Percentiles rank a stretch among this genome's conserved stretches.
Evolutionary conservation across 2,113 vertebrate species (phyloP).

Genomic region (Python bivittatus): DNA sequence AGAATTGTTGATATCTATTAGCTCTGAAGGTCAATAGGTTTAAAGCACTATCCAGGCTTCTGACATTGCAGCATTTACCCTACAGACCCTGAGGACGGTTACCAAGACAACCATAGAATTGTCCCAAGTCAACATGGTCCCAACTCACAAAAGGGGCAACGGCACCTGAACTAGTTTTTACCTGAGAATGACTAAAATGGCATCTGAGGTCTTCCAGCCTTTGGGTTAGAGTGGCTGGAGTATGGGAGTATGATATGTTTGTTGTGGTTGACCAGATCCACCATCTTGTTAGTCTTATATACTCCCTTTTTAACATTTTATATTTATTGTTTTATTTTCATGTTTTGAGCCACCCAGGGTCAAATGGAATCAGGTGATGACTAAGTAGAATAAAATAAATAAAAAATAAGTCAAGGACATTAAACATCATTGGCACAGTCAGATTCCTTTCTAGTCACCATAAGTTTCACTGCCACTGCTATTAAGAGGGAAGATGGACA

Average conservation of each 20-base stretch:
- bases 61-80: too few species aligned
- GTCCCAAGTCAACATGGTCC: too few species aligned
- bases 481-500: neutral
- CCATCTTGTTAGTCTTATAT: too few species aligned
- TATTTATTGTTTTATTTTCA: neutral
- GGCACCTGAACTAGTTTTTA: too few species aligned
- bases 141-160: too few species aligned
- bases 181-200: too few species aligned
- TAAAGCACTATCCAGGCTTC: neutral
- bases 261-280: too few species aligned
- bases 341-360: neutral
- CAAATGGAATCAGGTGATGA: neutral
- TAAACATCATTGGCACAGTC: neutral
- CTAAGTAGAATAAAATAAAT: neutral
- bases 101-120: too few species aligned
- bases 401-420: neutral
- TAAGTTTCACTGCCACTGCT: neutral
- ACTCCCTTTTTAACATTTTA: neutral
- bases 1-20: neutral
- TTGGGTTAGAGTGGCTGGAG: too few species aligned
- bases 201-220: too few species aligned
- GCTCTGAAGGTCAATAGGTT: neutral
- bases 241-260: too few species aligned
- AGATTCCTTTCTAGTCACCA: neutral
- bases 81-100: too few species aligned